Percentiles rank a stretch among this genome's conserved stretches.
Evolutionary conservation across 30 jellyfish, hydroid and myxozoan genomes (phyloP).

Genomic region (Turritopsis dohrnii): DNA sequence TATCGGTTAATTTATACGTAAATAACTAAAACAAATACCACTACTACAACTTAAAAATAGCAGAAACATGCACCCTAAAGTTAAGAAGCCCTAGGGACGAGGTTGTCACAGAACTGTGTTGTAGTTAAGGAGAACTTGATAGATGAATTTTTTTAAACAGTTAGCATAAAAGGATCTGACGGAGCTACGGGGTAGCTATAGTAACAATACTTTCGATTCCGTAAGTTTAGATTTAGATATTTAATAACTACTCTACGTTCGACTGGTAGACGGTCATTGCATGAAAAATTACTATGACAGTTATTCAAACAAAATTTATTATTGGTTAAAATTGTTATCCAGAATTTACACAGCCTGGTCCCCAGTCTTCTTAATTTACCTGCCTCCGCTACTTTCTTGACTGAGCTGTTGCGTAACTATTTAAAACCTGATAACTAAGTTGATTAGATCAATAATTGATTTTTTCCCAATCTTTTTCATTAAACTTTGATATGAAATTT

Average conservation of each 20-base stretch:
- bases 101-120: too few relatives aligned
- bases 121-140: too few relatives aligned
- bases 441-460: background rate
- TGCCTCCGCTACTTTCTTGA: background rate
- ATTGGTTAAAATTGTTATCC: background rate
- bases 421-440: background rate
- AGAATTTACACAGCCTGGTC: background rate
- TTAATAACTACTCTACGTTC: too few relatives aligned
- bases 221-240: background rate
- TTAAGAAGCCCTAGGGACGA: too few relatives aligned
- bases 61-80: too few relatives aligned
- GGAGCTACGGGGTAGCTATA: background rate
- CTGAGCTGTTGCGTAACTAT: background rate
- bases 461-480: background rate
- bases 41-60: too few relatives aligned
- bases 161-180: background rate
- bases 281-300: background rate
- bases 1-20: too few relatives aligned
- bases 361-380: background rate
- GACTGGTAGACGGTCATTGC: too few relatives aligned
- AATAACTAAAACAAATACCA: too few relatives aligned
- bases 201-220: background rate
- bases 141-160: too few relatives aligned
- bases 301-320: background rate
- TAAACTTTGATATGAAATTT: background rate